A percentile compares a stretch with the other conserved stretches of the same genome.
phyloP scores from a whole-genome alignment of 2,888 invertebrate genomes.

The Odiellus spinosus region DNA sequence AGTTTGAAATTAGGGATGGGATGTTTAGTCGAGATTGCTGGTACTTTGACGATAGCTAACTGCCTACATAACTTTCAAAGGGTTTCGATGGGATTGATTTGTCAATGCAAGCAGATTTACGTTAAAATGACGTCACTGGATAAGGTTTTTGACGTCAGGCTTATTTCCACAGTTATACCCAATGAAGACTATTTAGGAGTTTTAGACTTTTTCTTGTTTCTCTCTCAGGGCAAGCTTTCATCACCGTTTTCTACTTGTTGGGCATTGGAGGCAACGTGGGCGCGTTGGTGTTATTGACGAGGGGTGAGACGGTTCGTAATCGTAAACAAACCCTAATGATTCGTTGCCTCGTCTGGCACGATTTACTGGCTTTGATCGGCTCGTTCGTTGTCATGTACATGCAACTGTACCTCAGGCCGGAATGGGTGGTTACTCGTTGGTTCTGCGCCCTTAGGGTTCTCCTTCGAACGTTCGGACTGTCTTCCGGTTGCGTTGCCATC shows the following conservation, averaged over 20 bases:
- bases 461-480: conserved; percentile 64
- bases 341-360: conserved; percentile 59
- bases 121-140: too few species aligned
- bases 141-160: too few species aligned
- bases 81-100: too few species aligned
- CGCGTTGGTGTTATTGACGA: conserved; percentile 55
- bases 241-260: conserved; percentile 22
- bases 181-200: too few species aligned
- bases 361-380: conserved; percentile 59
- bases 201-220: too few species aligned
- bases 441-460: conserved; percentile 52
- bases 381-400: conserved; percentile 55
- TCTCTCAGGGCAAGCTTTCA: conserved; percentile 14
- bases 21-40: too few species aligned
- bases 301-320: conserved; percentile 54
- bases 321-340: conserved; percentile 59
- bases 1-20: too few species aligned
- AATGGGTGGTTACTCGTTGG: conserved; percentile 33
- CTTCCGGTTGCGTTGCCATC: conserved; percentile 71
- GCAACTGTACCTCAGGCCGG: conserved; percentile 31
- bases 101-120: too few species aligned
- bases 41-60: too few species aligned
- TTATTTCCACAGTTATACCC: too few species aligned
- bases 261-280: conserved; percentile 47
- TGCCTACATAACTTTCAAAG: too few species aligned